Evolutionary conservation across 2,113 vertebrate genomes (phyloP).

Genomic region (Anthoscopus minutus): DNA sequence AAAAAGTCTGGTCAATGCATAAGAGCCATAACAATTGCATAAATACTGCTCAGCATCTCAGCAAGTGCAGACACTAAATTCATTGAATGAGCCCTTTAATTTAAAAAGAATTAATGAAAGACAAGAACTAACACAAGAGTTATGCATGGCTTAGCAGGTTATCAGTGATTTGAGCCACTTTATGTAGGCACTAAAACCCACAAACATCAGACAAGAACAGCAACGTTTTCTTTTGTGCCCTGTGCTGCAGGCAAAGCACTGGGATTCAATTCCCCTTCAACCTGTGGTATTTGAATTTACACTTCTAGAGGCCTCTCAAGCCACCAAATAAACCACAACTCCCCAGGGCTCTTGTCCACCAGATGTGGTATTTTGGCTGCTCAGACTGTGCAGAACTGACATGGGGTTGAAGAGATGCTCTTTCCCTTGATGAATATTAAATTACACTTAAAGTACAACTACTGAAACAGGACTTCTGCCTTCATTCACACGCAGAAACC

Average conservation of each 20-base stretch:
- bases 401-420: not conserved
- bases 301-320: not conserved
- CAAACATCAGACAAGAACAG: not conserved
- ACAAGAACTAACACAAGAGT: not conserved
- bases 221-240: not conserved
- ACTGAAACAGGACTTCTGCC: not conserved
- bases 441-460: not conserved
- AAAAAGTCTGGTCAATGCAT: not conserved
- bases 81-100: not conserved
- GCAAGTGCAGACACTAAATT: not conserved
- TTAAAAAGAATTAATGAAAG: not conserved
- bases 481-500: not conserved
- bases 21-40: accelerated
- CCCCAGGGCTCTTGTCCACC: not conserved
- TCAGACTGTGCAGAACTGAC: not conserved
- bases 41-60: not conserved
- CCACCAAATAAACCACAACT: not conserved
- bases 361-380: not conserved
- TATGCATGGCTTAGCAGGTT: not conserved
- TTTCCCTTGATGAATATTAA: not conserved
- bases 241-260: not conserved
- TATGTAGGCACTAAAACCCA: not conserved
- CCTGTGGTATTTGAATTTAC: not conserved
- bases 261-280: not conserved
- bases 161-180: not conserved